A percentile compares a stretch with the other conserved stretches of the same genome.
Conservation (phyloP, 2,888 invertebrate species). For the Gryllus longicercus region DNA sequence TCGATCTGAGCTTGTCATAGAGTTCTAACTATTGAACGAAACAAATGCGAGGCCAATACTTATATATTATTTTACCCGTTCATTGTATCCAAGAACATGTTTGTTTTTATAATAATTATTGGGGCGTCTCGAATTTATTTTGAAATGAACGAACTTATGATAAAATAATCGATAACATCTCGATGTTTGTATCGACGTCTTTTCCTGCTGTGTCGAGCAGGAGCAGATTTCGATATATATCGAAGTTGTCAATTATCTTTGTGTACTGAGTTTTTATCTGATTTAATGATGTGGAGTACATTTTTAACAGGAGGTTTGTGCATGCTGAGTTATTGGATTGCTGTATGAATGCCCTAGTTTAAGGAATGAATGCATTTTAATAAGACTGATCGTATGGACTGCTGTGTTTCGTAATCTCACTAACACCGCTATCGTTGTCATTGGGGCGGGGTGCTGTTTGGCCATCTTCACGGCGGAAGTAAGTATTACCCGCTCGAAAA, state of each 20-base stretch:
- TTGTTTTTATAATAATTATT: too few species aligned
- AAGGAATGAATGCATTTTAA: not conserved
- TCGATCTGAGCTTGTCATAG: too few species aligned
- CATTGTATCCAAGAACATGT: too few species aligned
- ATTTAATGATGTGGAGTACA: slow-evolving; percentile 30
- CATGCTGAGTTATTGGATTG: not conserved
- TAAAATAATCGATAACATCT: too few species aligned
- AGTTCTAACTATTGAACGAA: too few species aligned
- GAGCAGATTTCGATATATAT: not conserved
- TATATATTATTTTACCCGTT: too few species aligned
- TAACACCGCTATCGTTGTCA: slow-evolving; percentile 6
- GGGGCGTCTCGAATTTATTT: too few species aligned
- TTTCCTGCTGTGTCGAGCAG: not conserved
- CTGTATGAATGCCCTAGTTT: not conserved
- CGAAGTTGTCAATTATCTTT: not conserved
- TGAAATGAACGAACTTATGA: too few species aligned
- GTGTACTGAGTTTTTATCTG: not conserved
- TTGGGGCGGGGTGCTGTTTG: slow-evolving; percentile 7
- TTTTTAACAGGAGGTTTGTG: slow-evolving; percentile 32
- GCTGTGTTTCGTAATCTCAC: not conserved
- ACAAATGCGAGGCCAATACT: too few species aligned
- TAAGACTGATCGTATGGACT: not conserved
- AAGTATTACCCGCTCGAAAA: not conserved
- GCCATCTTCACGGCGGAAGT: not conserved
- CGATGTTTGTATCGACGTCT: too few species aligned